phyloP scores from a whole-genome alignment of 2,888 invertebrate genomes.

The Enchytraeus crypticus region DNA sequence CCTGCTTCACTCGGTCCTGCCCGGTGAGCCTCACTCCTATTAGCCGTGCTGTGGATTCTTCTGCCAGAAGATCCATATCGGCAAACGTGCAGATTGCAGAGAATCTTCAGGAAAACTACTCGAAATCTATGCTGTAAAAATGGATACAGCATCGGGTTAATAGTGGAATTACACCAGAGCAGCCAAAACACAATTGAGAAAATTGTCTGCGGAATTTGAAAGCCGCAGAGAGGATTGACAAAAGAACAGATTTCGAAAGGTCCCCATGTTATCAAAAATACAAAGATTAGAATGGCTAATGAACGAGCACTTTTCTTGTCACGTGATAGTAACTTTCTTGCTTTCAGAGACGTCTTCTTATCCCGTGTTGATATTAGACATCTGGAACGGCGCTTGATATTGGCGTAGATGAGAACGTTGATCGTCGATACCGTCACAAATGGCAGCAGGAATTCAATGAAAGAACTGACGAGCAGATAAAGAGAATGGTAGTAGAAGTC shows the following conservation, averaged over 20 bases:
- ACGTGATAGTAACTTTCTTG: constrained; percentile 1
- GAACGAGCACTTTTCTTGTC: constrained; percentile 28
- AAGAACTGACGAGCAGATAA: constrained; percentile 24
- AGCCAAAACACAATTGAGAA: constrained; percentile 32
- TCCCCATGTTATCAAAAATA: constrained; percentile 31
- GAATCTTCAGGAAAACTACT: constrained; percentile 23
- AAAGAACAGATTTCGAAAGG: constrained; percentile 30
- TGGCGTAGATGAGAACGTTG: constrained; percentile 28
- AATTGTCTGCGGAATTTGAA: constrained; percentile 21
- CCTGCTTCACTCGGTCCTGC: not conserved
- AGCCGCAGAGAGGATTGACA: constrained; percentile 23
- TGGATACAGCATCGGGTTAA: constrained; percentile 32
- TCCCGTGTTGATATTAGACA: not conserved
- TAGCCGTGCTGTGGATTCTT: no score
- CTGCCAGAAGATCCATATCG: no score
- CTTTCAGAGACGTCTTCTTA: not conserved
- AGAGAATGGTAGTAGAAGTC: constrained; percentile 25
- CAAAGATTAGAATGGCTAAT: constrained; percentile 30
- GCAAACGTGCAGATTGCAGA: not conserved
- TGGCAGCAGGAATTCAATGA: constrained; percentile 30
- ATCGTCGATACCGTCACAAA: constrained; percentile 24
- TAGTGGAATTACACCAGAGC: constrained; percentile 31
- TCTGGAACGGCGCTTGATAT: constrained; percentile 19
- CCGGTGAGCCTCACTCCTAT: not conserved
- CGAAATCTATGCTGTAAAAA: constrained; percentile 30